Conservation (phyloP, 2,888 invertebrate species). For the Epinotia nisella region DNA sequence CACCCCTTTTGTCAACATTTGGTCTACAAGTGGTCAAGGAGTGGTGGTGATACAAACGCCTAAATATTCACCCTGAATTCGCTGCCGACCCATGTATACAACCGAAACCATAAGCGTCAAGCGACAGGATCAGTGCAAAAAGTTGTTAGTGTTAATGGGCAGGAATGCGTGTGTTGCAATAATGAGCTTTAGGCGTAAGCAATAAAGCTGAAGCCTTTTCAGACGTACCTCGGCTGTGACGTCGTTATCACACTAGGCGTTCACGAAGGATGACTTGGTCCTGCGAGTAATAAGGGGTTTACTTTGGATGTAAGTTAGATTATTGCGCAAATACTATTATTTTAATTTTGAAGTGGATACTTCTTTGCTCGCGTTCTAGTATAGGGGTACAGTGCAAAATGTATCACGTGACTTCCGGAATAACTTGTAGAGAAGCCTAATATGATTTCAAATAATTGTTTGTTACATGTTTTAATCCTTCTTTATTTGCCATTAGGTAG, state of each 20-base stretch:
- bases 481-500: too few relatives aligned
- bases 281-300: slow-evolving; percentile 68
- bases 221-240: slow-evolving; percentile 74
- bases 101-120: slow-evolving; percentile 16
- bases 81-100: background rate
- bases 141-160: slow-evolving; percentile 18
- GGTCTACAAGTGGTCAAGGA: background rate
- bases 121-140: slow-evolving; percentile 29
- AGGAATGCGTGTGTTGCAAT: slow-evolving; percentile 52
- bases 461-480: too few relatives aligned
- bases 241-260: slow-evolving; percentile 77
- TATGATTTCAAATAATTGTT: too few relatives aligned
- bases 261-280: slow-evolving; percentile 84
- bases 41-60: background rate
- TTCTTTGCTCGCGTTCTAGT: too few relatives aligned
- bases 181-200: slow-evolving; percentile 52
- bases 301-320: slow-evolving; percentile 17
- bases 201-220: slow-evolving; percentile 62
- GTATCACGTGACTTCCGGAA: too few relatives aligned
- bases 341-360: too few relatives aligned
- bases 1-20: background rate
- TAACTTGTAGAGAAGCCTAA: too few relatives aligned
- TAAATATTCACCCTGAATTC: slow-evolving; percentile 1
- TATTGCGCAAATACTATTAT: background rate
- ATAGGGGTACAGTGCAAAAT: too few relatives aligned